Conservation (phyloP, 2,888 invertebrate species). For the Diogma glabrata region DNA sequence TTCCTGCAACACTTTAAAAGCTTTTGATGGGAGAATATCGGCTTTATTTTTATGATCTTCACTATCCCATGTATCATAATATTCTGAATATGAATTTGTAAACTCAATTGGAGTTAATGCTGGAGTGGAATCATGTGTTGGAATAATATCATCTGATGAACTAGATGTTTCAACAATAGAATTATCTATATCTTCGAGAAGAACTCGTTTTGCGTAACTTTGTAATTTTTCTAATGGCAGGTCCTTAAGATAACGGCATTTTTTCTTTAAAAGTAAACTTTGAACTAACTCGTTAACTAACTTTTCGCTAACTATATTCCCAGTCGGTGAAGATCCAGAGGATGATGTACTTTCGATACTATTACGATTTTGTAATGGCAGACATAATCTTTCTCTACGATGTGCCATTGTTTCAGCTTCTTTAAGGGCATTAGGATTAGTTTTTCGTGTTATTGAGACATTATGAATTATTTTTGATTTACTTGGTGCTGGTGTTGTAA, state of each 20-base stretch:
- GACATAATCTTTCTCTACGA: constrained; percentile 40
- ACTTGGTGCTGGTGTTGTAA: no score
- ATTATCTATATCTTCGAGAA: constrained; percentile 44
- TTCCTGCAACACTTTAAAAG: constrained; percentile 44
- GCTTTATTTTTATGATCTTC: constrained; percentile 23
- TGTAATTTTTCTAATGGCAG: constrained; percentile 47
- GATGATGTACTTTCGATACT: constrained; percentile 41
- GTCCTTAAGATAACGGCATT: constrained; percentile 41
- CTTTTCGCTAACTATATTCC: constrained; percentile 39
- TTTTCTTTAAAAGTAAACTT: constrained; percentile 43
- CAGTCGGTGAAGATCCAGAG: constrained; percentile 40
- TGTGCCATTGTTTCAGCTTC: constrained; percentile 35
- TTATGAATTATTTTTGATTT: constrained; percentile 36
- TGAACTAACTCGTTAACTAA: constrained; percentile 46
- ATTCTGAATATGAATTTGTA: constrained; percentile 39
- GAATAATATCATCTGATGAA: constrained; percentile 15
- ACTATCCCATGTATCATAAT: constrained; percentile 43
- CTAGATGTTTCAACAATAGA: constrained; percentile 25
- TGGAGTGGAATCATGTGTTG: constrained; percentile 38
- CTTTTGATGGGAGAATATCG: constrained; percentile 45
- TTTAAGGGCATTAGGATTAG: constrained; percentile 28
- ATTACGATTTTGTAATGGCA: constrained; percentile 38
- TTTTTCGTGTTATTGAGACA: constrained; percentile 35
- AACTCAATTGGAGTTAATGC: constrained; percentile 39
- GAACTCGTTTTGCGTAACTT: constrained; percentile 43